Percentiles rank a stretch among this genome's conserved stretches.
Evolutionary conservation across 2,888 invertebrate species (phyloP).

Genomic region (Pollenia angustigena): DNA sequence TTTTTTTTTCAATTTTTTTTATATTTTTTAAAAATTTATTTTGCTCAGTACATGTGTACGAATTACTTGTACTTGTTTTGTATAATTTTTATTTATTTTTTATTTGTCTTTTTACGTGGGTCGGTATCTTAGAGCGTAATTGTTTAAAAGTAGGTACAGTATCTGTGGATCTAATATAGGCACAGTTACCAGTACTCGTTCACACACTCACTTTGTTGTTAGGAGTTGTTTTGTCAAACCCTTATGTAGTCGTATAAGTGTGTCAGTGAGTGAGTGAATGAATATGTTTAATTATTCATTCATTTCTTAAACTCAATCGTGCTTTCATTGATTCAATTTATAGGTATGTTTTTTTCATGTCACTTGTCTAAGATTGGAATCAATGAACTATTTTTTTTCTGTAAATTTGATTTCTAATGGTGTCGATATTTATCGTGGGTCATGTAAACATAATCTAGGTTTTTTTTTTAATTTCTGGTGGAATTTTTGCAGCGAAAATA

Average conservation of each 20-base stretch:
- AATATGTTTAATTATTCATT: constrained; percentile 47
- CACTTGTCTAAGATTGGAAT: constrained; percentile 44
- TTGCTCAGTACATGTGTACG: constrained; percentile 55
- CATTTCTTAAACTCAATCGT: constrained; percentile 31
- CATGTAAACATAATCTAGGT: constrained; percentile 12
- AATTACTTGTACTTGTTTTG: constrained; percentile 58
- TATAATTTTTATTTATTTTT: neutral
- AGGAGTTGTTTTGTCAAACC: constrained; percentile 47
- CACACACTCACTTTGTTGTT: neutral
- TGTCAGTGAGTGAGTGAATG: constrained; percentile 3
- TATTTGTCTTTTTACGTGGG: constrained; percentile 57
- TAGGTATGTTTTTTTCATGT: constrained; percentile 32
- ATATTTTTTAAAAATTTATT: constrained; percentile 31
- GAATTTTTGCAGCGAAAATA: neutral
- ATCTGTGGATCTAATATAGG: constrained; percentile 10
- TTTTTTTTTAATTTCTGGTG: neutral
- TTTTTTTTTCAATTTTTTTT: neutral
- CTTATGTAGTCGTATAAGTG: constrained; percentile 13
- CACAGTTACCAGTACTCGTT: neutral
- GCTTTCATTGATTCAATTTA: constrained; percentile 44
- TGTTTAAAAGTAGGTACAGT: constrained; percentile 56
- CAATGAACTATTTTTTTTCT: constrained; percentile 50
- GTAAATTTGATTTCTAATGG: constrained; percentile 22
- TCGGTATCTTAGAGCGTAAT: constrained; percentile 65
- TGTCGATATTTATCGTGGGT: constrained; percentile 9